A percentile compares a stretch with the other conserved stretches of the same genome.
These are phyloP conservation scores for Napeogenes sylphis DNA, from an alignment of 2,888 invertebrate genomes.

Conservation along the genomic window DNA sequence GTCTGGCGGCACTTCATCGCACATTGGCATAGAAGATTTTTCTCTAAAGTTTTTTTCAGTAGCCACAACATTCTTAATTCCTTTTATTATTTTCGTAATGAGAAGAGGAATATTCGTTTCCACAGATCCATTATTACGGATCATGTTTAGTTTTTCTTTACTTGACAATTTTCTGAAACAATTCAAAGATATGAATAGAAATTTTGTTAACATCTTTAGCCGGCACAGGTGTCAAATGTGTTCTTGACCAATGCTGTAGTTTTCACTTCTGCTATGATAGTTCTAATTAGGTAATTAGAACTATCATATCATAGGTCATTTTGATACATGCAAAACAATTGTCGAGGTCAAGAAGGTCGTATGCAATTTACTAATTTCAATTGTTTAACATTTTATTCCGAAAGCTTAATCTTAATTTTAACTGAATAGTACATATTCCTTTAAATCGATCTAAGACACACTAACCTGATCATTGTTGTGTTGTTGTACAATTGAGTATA, in stretches of 20 bases:
- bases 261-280: constrained; percentile 44
- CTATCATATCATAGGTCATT: no score
- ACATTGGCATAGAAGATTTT: constrained; percentile 62
- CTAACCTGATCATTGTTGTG: constrained; percentile 57
- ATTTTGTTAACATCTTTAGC: constrained; percentile 39
- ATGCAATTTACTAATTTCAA: no score
- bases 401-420: not conserved
- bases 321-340: no score
- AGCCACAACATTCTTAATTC: constrained; percentile 49
- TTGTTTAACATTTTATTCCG: not conserved
- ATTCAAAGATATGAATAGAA: constrained; percentile 28
- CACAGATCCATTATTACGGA: constrained; percentile 35
- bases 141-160: constrained; percentile 35
- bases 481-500: constrained; percentile 70
- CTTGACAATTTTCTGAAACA: constrained; percentile 14
- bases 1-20: constrained; percentile 80
- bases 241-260: constrained; percentile 48
- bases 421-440: not conserved
- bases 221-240: constrained; percentile 33
- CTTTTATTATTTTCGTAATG: constrained; percentile 54
- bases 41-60: constrained; percentile 47
- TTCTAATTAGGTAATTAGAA: not conserved
- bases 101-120: constrained; percentile 47
- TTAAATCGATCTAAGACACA: not conserved
- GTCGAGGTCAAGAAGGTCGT: no score